Evolutionary conservation across 2,113 vertebrate species (phyloP).

Genomic region (Bettongia penicillata): DNA sequence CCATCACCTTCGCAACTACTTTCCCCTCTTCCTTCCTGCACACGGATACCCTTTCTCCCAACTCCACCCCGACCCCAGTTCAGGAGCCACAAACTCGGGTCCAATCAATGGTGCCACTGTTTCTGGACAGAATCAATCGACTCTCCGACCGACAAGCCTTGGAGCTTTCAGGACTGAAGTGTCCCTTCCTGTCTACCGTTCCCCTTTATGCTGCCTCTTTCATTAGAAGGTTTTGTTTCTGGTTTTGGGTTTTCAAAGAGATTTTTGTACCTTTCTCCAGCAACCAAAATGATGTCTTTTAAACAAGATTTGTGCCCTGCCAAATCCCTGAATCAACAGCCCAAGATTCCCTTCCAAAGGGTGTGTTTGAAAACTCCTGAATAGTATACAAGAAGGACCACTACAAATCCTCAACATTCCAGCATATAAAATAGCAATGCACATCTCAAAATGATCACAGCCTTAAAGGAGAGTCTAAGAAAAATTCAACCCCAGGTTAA

Average conservation of each 20-base stretch:
- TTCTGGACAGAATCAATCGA: not conserved
- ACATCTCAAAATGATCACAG: constrained; percentile 53
- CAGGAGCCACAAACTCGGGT: not conserved
- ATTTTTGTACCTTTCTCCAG: constrained; percentile 65
- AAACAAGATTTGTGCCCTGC: not conserved
- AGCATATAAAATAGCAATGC: constrained; percentile 75
- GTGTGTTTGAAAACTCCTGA: not conserved
- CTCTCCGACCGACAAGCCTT: not conserved
- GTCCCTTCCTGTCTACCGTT: not conserved
- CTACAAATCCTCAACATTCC: constrained; percentile 66
- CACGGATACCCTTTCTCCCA: not conserved
- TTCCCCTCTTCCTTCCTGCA: not conserved
- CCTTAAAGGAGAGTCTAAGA: constrained; percentile 58
- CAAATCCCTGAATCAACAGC: not conserved
- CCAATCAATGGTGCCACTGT: not conserved
- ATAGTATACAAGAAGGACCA: constrained; percentile 66
- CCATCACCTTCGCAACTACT: not conserved
- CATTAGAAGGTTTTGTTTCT: not conserved
- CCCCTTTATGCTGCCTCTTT: not conserved
- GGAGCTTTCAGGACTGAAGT: not conserved
- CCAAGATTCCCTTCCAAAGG: not conserved
- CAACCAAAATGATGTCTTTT: constrained; percentile 5
- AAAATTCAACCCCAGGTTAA: constrained; percentile 68
- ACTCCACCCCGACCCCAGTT: not conserved
- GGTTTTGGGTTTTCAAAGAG: not conserved